Evolutionary conservation across 1,140 invertebrate genomes (phyloP), one percentile per base, ranked within the genome.

Genomic region (Drosophila nigromelanica): DNA sequence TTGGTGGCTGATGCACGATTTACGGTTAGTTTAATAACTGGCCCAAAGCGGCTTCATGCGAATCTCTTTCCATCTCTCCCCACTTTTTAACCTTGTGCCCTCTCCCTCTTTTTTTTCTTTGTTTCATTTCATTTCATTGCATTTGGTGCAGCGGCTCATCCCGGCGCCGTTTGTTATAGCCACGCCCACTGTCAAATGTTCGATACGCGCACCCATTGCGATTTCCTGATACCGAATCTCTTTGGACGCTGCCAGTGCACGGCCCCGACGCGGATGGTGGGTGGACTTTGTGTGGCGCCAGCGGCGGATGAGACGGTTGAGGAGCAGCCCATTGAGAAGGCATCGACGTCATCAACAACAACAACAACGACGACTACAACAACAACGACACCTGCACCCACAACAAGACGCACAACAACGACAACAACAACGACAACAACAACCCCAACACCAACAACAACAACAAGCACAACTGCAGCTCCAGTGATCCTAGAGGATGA

Each of bases 151-250:
- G 97, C 96, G 78, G 96, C 97, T n/a, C 95, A 94, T 87, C 94
- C 96, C 15, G 96, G 96, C 48, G 95, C 97, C 69, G 95, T 97
- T n/a, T 98, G 97, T 90, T 97, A 97, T 92, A 97, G 96, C 82
- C 96, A 98, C 87, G 95, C 95, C 45, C 97, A 98, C 89, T 98
- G 97, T 90, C 94, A 94, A 59, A 93, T 97, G 68, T 96, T 95
- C 93, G 96, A 96, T 75, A 94, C 93, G 48, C 95, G 96, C 75
- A 96, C 95, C 52, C 95, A 97, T 79, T 98, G 97, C 68, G 96
- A 97, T 91, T 98, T 96, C 90, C 93, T 97, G 5, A 97, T 98
- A 71, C 96, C 96, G 10, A 96, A 97, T 91, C 94, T 98, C 5
- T 97, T 97, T 85, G 97, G 97, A 45, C 94, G 96, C 85, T 98